Conservation (phyloP, 2,113 vertebrate species). For the Tetraodon nigroviridis region DNA sequence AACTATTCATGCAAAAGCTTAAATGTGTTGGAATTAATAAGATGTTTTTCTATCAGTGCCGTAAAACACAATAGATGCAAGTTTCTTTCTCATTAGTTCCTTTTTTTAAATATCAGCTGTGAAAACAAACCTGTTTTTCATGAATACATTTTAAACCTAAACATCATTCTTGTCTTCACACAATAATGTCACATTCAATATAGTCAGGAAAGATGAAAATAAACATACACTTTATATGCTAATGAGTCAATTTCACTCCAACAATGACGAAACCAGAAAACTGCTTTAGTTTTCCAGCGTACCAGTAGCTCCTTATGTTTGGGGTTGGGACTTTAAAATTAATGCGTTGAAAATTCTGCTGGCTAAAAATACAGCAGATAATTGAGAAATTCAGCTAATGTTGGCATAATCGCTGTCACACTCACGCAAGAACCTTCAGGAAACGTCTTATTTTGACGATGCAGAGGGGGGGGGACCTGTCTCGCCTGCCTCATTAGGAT, state of each 20-base stretch:
- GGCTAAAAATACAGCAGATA: too few relatives aligned
- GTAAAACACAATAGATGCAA: constrained; percentile 16
- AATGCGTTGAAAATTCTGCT: too few relatives aligned
- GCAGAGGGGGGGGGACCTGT: too few relatives aligned
- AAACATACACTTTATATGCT: constrained; percentile 7
- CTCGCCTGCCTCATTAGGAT: too few relatives aligned
- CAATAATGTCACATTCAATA: constrained; percentile 9
- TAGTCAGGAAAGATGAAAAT: background rate
- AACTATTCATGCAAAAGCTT: too few relatives aligned
- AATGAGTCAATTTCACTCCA: background rate
- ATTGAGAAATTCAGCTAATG: background rate
- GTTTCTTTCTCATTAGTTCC: constrained; percentile 16
- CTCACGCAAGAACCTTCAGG: too few relatives aligned
- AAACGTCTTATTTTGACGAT: background rate
- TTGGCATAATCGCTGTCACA: background rate
- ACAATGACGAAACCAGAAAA: background rate
- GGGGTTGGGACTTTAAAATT: too few relatives aligned
- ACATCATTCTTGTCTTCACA: constrained; percentile 2
- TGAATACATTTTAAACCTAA: constrained; percentile 13
- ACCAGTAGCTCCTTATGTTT: background rate
- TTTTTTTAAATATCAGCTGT: constrained; percentile 28
- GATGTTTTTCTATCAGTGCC: constrained; percentile 36
- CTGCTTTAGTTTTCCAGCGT: background rate
- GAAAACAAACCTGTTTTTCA: constrained; percentile 16
- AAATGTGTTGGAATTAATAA: constrained; percentile 12